Conservation (phyloP, 2,113 vertebrate genomes). For the Sturnira hondurensis region DNA sequence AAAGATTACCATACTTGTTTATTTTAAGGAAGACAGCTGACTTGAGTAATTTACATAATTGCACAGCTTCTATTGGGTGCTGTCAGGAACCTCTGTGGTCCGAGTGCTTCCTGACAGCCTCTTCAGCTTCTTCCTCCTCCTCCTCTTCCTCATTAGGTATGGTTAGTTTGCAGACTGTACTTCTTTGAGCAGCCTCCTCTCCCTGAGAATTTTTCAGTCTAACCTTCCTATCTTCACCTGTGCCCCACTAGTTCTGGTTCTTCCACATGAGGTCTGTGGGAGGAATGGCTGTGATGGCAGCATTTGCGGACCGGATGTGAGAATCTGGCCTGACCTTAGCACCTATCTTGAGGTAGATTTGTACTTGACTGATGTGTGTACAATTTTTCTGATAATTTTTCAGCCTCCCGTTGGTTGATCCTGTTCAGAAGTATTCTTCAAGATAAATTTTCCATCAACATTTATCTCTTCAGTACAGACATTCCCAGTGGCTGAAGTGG, state of each 20-base stretch:
- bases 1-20: conserved; percentile 57
- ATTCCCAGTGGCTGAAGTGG: conserved; percentile 89
- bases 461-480: conserved; percentile 90
- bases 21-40: conserved; percentile 58
- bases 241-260: conserved; percentile 90
- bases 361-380: conserved; percentile 84
- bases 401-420: conserved; percentile 93
- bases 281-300: conserved; percentile 88
- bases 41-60: conserved; percentile 85
- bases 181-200: conserved; percentile 92
- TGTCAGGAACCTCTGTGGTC: conserved; percentile 81
- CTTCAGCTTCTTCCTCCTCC: conserved; percentile 76
- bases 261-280: conserved; percentile 94
- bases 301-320: conserved; percentile 92
- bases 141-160: conserved; percentile 76
- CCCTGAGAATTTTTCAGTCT: conserved; percentile 88
- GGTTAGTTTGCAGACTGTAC: conserved; percentile 86
- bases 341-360: conserved; percentile 92
- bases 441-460: conserved; percentile 91
- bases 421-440: conserved; percentile 89
- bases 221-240: conserved; percentile 87
- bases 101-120: conserved; percentile 80
- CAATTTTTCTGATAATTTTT: conserved; percentile 87
- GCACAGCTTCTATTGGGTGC: conserved; percentile 80
- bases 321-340: conserved; percentile 91